Base-by-base conservation (phyloP, 2,113 vertebrate species). In the Burhinus oedicnemus region DNA sequence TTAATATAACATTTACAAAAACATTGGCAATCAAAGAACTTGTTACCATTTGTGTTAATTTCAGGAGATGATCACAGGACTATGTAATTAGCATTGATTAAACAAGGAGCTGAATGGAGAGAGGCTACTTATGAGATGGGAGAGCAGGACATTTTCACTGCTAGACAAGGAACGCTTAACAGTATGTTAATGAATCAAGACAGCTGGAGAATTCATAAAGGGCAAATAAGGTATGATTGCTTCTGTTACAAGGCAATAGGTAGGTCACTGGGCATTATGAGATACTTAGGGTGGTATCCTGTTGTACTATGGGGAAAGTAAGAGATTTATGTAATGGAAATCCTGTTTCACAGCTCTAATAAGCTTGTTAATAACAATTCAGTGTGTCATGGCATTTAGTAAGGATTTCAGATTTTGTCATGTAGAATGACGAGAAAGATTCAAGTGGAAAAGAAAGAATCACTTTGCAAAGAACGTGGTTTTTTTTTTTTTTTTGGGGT, bases 31-130 rank as follows among this genome's bases (percentile, higher is more conserved):
- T 95, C 72, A 96, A 92, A 95, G 92, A 95, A 91, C 70, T 86
- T 84, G 81, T 94, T 96, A 96, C 47, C 89, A 88, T 97, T 95
- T 95, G 91, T 93, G 86, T 92, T 89, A 82, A 84, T 97, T 97
- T 97, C 80, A 83, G 95, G 89, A 95, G 93, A 94, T 95, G 90
- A 97, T 98, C 95, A 92, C 45, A 96, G 70, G 94, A 69, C 74
- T 97, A 65, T 97, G 92, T 96, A 97, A 96, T 98, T 97, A 97
- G 83, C 94, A 95, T 95, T 96, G 95, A 98, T 98, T 98, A 97
- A 97, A 96, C 89, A 89, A 98, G 97, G 86, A 97, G 86, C 81
- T 97, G 89, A 95, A 80, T 91, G 55, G 77, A 89, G 89, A 96
- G 71, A 90, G 81, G 94, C 74, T 93, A 95, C 93, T 97, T 98